A percentile compares a stretch with the other conserved stretches of the same genome.
These are phyloP conservation scores for Sturmia bella DNA, from an alignment of 2,888 invertebrate genomes.

Conservation along the genomic window DNA sequence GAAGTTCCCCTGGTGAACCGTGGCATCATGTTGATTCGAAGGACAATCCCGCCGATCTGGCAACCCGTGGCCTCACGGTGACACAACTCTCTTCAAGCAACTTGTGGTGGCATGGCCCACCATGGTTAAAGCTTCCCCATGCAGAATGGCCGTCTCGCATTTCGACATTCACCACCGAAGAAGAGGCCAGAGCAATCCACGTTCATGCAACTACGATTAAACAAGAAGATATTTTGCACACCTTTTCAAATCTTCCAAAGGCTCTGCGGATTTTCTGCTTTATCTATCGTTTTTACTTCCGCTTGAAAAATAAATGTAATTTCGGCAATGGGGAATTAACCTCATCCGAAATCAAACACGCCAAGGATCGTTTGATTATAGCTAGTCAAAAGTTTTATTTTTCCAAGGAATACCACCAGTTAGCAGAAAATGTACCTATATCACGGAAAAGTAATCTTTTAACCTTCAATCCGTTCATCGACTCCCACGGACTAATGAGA, in stretches of 20 bases:
- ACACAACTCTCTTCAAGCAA: background rate
- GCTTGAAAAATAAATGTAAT: background rate
- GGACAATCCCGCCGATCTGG: too few species aligned
- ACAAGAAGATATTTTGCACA: background rate
- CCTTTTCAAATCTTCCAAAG: background rate
- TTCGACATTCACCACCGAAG: background rate
- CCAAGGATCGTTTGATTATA: background rate
- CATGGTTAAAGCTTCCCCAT: background rate
- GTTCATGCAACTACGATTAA: background rate
- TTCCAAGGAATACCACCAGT: background rate
- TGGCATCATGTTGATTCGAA: constrained; percentile 6
- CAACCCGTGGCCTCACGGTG: background rate
- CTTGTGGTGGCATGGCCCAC: constrained; percentile 49
- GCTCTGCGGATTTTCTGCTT: background rate
- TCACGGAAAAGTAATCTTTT: background rate
- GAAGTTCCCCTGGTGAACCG: background rate
- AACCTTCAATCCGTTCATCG: background rate
- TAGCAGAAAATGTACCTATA: background rate
- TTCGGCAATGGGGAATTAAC: background rate
- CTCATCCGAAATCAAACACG: background rate
- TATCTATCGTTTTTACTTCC: background rate
- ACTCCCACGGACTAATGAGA: background rate
- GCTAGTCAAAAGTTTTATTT: background rate
- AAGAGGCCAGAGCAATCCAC: background rate
- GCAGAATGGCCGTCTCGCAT: background rate